Evolutionary conservation across 2,797 vertebrate genomes (phyloP).

Genomic region (Sitta carolinensis): DNA sequence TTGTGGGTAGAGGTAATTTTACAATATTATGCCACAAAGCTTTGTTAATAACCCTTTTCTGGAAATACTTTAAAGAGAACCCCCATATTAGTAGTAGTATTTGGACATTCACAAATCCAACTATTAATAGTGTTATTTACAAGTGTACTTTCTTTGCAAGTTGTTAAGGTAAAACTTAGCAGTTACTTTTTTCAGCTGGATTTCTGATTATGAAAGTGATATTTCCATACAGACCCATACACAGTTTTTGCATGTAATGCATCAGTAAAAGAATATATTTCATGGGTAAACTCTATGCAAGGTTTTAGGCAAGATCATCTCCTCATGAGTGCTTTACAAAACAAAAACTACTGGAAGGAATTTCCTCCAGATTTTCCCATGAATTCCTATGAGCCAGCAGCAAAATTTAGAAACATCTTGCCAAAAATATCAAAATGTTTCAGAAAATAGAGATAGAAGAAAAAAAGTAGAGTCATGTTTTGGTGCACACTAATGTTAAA

Average conservation of each 20-base stretch:
- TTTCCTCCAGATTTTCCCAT: neutral
- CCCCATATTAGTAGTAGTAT: neutral
- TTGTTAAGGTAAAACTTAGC: neutral
- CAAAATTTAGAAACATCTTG: neutral
- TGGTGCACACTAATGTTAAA: neutral
- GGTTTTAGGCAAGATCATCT: neutral
- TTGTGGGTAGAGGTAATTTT: neutral
- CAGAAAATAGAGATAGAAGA: neutral
- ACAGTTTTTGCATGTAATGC: neutral
- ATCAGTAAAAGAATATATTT: neutral
- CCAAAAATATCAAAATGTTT: neutral
- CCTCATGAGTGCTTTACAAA: neutral
- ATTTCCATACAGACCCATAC: neutral
- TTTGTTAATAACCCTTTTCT: neutral
- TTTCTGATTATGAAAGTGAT: neutral
- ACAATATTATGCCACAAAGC: neutral
- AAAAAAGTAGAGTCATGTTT: neutral
- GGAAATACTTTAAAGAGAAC: neutral
- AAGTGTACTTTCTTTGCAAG: neutral
- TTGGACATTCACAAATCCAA: neutral
- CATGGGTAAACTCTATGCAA: neutral
- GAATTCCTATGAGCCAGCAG: neutral
- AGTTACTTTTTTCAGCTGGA: neutral
- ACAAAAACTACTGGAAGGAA: neutral
- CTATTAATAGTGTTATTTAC: neutral